Percentiles rank a stretch among this genome's conserved stretches.
Conservation (phyloP, 2,113 vertebrate species). For the Seriola aureovittata region DNA sequence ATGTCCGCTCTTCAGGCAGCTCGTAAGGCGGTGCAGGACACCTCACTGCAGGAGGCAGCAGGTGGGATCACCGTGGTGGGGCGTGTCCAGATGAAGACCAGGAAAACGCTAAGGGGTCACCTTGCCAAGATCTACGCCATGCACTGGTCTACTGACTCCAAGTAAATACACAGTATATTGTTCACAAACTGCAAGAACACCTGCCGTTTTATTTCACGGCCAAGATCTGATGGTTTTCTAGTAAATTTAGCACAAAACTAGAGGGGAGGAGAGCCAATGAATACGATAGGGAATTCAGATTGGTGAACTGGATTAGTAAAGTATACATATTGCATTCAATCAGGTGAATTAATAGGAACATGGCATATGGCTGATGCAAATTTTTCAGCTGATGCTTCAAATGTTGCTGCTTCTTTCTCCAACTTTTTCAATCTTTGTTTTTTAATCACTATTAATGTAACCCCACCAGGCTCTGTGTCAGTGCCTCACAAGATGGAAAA, state of each 20-base stretch:
- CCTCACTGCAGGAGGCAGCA: constrained; percentile 89
- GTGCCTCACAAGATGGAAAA: constrained; percentile 98
- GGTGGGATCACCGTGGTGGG: constrained; percentile 86
- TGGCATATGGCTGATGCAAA: not conserved
- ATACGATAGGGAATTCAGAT: constrained; percentile 6
- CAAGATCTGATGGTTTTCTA: not conserved
- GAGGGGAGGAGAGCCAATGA: not conserved
- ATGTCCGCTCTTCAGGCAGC: constrained; percentile 85
- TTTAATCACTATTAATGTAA: not conserved
- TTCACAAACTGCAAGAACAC: constrained; percentile 13
- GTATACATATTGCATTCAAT: constrained; percentile 14
- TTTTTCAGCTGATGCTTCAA: not conserved
- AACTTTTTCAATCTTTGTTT: not conserved
- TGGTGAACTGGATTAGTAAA: constrained; percentile 38
- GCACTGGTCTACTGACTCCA: constrained; percentile 95
- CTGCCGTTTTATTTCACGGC: not conserved
- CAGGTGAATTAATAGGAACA: not conserved
- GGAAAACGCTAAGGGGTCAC: constrained; percentile 94
- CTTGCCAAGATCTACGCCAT: constrained; percentile 98
- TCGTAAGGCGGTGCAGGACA: constrained; percentile 92
- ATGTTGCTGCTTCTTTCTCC: not conserved
- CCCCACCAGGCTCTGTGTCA: constrained; percentile 91
- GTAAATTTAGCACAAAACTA: not conserved
- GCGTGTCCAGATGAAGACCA: constrained; percentile 93
- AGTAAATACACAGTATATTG: constrained; percentile 81